Evolutionary conservation across 2,113 vertebrate species (phyloP).

Genomic region (Vombatus ursinus): DNA sequence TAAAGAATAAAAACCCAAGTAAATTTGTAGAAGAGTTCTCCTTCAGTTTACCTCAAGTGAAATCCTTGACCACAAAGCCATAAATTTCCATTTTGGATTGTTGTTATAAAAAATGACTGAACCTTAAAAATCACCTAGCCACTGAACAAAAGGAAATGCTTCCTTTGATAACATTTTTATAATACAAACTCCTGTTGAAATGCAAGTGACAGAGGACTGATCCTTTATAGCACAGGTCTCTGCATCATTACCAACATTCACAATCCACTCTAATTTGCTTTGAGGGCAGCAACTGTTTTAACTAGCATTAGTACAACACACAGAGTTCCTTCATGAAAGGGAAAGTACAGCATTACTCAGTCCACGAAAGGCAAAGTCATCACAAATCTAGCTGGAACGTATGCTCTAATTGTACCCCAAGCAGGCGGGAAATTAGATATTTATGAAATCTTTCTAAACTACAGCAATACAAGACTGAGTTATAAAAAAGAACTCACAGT

Average conservation of each 20-base stretch:
- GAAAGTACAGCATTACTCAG: conserved; percentile 9
- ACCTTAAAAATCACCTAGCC: conserved; percentile 64
- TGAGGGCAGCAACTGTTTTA: not conserved
- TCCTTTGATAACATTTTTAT: conserved; percentile 69
- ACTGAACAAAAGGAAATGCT: conserved; percentile 64
- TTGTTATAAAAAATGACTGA: conserved; percentile 60
- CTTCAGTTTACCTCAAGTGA: conserved; percentile 24
- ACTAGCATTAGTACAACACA: conserved; percentile 42
- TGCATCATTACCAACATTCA: conserved; percentile 7
- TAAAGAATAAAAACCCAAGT: not conserved
- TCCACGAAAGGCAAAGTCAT: conserved; percentile 45
- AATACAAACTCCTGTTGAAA: conserved; percentile 52
- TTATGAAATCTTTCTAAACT: not conserved
- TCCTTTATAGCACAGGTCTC: conserved; percentile 46
- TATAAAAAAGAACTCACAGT: conserved; percentile 20
- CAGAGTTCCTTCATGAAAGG: conserved; percentile 34
- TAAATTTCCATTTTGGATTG: conserved; percentile 22
- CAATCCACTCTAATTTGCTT: conserved; percentile 37
- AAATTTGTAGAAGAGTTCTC: not conserved
- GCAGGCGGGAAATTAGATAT: not conserved
- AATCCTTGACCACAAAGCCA: conserved; percentile 37
- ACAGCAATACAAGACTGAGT: conserved; percentile 1
- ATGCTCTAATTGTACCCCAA: conserved; percentile 40
- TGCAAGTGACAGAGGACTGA: conserved; percentile 46
- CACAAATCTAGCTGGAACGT: conserved; percentile 36